Evolutionary conservation across 2,888 invertebrate genomes (phyloP), one percentile per base, ranked within the genome.

Genomic region (Ormyrus thymus): DNA sequence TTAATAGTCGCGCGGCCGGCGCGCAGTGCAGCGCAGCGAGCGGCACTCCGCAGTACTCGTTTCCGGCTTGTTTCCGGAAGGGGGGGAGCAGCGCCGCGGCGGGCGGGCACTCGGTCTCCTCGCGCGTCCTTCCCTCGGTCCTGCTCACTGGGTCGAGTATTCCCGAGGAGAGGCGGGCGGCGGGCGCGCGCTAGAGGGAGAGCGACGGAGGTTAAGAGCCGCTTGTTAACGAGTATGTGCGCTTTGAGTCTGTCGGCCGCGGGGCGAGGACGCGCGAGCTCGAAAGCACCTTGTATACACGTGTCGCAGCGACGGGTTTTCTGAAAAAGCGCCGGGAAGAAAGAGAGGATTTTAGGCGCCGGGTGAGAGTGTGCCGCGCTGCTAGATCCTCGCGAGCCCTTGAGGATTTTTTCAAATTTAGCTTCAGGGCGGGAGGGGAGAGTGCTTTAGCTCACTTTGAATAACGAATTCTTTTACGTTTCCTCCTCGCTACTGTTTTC

Each of bases 71-170:
- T 61, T 76, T 76, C 76, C 76, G 74, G n/a, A n/a, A n/a, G n/a
- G n/a, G n/a, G 55, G 4, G 43, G 43, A 3, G 29, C 29, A 29
- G 29, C 29, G 29, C 29, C 29, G 29, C 29, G 29, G 29, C 29
- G 29, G 2, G 29, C 29, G 29, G 29, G 29, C 29, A 29, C 29
- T 29, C 29, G 29, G 29, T 29, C 29, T 29, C 29, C 29, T 29
- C 29, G 29, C 58, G 11, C 56, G 51, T 55, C 11, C 69, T 66
- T 13, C 46, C 7, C 46, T 71, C 75, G 61, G 51, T 71, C 53
- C 46, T 77, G 82, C 82, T 84, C 82, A 84, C 74, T 85, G 81
- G 86, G 84, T 86, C 85, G 85, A 86, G 85, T 84, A 77, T 76
- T 55, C 80, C 79, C 80, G 80, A 77, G 51, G 70, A 55, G 55